phyloP scores from a whole-genome alignment of 2,797 vertebrate genomes.

The Sebastes oblongus region DNA sequence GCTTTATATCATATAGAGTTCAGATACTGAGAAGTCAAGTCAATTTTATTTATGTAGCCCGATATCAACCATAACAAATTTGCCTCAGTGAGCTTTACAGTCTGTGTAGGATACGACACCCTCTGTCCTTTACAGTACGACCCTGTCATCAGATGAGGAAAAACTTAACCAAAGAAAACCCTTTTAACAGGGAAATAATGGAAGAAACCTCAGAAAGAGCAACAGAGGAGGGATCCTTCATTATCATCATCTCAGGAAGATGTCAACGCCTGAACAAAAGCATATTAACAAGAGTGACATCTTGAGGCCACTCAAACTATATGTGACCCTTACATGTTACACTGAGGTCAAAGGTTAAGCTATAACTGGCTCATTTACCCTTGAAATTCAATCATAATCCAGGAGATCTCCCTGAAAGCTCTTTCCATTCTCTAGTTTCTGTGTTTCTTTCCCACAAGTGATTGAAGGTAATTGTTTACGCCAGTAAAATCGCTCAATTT shows the following conservation, averaged over 20 bases:
- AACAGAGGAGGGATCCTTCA: too few relatives aligned
- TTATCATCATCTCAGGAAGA: background rate
- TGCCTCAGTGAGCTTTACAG: too few relatives aligned
- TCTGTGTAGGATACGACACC: too few relatives aligned
- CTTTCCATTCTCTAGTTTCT: constrained; percentile 37
- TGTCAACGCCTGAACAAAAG: background rate
- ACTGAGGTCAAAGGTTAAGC: background rate
- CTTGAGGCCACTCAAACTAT: background rate
- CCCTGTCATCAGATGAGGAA: too few relatives aligned
- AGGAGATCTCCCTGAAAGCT: background rate
- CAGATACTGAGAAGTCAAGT: background rate
- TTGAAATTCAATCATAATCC: background rate
- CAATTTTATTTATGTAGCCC: too few relatives aligned
- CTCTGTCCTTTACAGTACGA: too few relatives aligned
- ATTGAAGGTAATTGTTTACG: constrained; percentile 26
- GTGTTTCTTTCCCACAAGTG: background rate
- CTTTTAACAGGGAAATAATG: too few relatives aligned
- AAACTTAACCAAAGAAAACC: too few relatives aligned
- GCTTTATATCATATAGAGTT: background rate
- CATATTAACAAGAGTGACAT: background rate
- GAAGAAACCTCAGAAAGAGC: too few relatives aligned
- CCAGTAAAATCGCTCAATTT: background rate
- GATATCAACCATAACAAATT: too few relatives aligned
- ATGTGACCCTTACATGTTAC: background rate
- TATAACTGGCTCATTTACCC: background rate